A percentile compares a stretch with the other conserved stretches of the same genome.
Evolutionary conservation across 2,113 vertebrate species (phyloP).

Genomic region (Esox niger): DNA sequence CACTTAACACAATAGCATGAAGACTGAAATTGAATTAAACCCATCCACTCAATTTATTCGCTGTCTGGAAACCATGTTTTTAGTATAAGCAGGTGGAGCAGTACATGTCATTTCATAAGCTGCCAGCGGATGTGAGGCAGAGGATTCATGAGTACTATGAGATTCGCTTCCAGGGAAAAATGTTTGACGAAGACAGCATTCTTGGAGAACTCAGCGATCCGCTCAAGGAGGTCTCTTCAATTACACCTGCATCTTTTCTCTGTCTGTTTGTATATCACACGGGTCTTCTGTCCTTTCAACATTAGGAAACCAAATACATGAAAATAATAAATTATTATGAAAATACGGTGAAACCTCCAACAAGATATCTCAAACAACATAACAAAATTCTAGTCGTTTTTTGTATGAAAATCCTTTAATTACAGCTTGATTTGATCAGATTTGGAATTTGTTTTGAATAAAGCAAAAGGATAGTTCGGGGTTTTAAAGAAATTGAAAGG

Average conservation of each 20-base stretch:
- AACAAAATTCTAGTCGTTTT: no score
- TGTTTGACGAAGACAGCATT: slow-evolving; percentile 97
- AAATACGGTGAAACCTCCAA: no score
- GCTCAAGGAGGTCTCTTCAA: slow-evolving; percentile 85
- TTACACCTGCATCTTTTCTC: not conserved
- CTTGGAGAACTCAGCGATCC: slow-evolving; percentile 95
- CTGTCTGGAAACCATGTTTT: slow-evolving; percentile 32
- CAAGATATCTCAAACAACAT: no score
- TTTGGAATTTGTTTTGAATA: no score
- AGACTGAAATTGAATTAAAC: no score
- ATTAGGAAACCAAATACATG: not conserved
- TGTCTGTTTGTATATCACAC: not conserved
- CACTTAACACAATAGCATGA: no score
- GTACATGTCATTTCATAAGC: slow-evolving; percentile 98
- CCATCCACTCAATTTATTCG: not conserved
- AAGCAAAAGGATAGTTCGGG: no score
- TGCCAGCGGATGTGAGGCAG: slow-evolving; percentile 93
- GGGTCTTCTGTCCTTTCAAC: not conserved
- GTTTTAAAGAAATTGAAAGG: no score
- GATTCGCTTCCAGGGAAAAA: slow-evolving; percentile 97
- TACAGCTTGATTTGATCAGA: no score
- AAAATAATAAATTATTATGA: no score
- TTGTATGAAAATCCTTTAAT: no score
- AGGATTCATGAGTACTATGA: slow-evolving; percentile 99
- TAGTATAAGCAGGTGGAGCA: slow-evolving; percentile 99